Evolutionary conservation across 2,113 vertebrate genomes (phyloP).

Genomic region (Sebastes fasciatus): DNA sequence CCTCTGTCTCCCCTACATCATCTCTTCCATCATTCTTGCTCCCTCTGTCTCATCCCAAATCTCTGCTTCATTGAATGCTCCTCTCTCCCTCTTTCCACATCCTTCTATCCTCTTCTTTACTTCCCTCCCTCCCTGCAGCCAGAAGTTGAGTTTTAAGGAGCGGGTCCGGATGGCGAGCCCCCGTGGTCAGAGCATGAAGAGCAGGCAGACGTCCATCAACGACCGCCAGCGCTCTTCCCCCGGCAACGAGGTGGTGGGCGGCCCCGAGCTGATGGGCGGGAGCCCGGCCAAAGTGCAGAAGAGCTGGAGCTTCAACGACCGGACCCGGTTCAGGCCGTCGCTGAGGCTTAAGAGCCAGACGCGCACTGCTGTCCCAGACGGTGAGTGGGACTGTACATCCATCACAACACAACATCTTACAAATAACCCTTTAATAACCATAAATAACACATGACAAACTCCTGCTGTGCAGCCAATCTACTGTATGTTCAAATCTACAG

Average conservation of each 20-base stretch:
- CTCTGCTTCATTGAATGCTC: neutral
- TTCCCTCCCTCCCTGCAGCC: constrained; percentile 84
- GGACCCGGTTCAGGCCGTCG: constrained; percentile 95
- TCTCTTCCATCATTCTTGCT: neutral
- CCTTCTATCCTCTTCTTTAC: neutral
- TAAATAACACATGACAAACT: neutral
- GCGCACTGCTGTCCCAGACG: constrained; percentile 88
- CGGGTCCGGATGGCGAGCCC: constrained; percentile 98
- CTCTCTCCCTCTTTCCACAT: neutral
- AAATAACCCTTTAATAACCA: neutral
- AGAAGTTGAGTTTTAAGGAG: constrained; percentile 98
- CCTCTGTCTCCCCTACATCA: neutral
- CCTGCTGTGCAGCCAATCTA: neutral
- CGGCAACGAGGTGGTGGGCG: constrained; percentile 87
- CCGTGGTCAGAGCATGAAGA: constrained; percentile 95
- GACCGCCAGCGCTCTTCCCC: constrained; percentile 93
- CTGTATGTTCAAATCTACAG: too few species aligned
- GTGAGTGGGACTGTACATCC: constrained; percentile 77
- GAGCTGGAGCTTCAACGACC: constrained; percentile 99
- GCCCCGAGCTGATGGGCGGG: constrained; percentile 78
- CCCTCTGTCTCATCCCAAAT: neutral
- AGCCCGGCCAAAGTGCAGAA: constrained; percentile 98
- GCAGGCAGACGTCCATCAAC: constrained; percentile 91
- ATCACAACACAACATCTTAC: too few species aligned
- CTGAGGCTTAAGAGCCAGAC: constrained; percentile 95